Evolutionary conservation across 2,797 vertebrate genomes (phyloP).

Genomic region (Polyboroides typus): DNA sequence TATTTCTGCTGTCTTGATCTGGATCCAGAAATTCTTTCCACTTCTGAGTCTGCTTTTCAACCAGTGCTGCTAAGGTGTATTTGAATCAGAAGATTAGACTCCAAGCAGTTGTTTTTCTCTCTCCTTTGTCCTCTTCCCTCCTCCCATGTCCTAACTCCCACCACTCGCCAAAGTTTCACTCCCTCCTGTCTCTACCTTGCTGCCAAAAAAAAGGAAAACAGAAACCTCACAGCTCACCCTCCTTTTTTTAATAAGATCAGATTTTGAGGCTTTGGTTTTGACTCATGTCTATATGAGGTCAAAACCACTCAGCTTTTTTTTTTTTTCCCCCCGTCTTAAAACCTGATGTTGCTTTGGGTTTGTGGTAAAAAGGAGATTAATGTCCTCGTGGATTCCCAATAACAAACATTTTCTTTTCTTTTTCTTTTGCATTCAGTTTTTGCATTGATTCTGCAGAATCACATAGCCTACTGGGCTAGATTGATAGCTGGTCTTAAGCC

Average conservation of each 20-base stretch:
- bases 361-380: slow-evolving; percentile 16
- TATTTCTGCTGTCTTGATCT: slow-evolving; percentile 41
- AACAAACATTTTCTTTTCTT: neutral
- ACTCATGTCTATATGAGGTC: slow-evolving; percentile 22
- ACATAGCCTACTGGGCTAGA: neutral
- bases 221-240: neutral
- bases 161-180: neutral
- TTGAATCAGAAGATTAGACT: neutral
- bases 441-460: neutral
- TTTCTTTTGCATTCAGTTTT: neutral
- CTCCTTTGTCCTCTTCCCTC: slow-evolving; percentile 11
- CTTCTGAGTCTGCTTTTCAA: slow-evolving; percentile 26
- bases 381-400: neutral
- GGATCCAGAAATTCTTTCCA: slow-evolving; percentile 54
- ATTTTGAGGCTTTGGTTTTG: slow-evolving; percentile 42
- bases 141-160: neutral
- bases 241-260: neutral
- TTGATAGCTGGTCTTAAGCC: neutral
- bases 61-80: slow-evolving; percentile 42
- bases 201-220: slow-evolving; percentile 35
- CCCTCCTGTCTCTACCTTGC: neutral
- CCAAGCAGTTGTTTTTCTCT: slow-evolving; percentile 9
- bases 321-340: neutral
- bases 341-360: neutral
- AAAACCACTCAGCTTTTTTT: neutral